Evolutionary conservation across 1,140 invertebrate genomes (phyloP).

Genomic region (Physella acuta): DNA sequence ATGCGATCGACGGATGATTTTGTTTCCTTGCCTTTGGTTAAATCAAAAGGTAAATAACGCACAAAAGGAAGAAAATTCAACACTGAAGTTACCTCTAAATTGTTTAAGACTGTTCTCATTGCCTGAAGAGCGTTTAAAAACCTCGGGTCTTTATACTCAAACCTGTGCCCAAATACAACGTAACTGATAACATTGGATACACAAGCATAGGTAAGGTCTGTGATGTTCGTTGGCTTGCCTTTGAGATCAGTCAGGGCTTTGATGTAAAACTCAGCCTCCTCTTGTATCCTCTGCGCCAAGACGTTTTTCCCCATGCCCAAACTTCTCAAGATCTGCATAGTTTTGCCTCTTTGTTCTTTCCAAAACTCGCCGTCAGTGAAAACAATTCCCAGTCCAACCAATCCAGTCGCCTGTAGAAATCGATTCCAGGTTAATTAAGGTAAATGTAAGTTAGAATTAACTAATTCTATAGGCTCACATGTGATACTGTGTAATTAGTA

Average conservation of each 20-base stretch:
- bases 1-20: conserved; percentile 7
- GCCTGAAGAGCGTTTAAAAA: conserved; percentile 28
- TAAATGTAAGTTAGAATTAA: no score
- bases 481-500: no score
- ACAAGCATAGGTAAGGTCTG: conserved; percentile 60
- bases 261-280: conserved; percentile 50
- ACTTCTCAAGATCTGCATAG: conserved; percentile 71
- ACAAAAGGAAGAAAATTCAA: conserved; percentile 35
- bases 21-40: conserved; percentile 25
- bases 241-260: conserved; percentile 10
- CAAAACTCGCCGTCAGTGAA: neutral
- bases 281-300: conserved; percentile 71
- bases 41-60: conserved; percentile 35
- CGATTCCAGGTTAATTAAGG: no score
- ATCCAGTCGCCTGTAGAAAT: neutral
- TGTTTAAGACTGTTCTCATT: conserved; percentile 9
- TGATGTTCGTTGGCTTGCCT: conserved; percentile 8
- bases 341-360: conserved; percentile 66
- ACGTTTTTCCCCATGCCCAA: no score
- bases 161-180: conserved; percentile 86
- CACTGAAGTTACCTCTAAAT: neutral
- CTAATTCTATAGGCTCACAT: no score
- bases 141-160: conserved; percentile 63
- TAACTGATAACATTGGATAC: conserved; percentile 90
- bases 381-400: neutral